A percentile compares a stretch with the other conserved stretches of the same genome.
These are phyloP conservation scores for Pocillopora meandrina DNA, from an alignment of 92 coral and sea anemone species.

Conservation along the genomic window DNA sequence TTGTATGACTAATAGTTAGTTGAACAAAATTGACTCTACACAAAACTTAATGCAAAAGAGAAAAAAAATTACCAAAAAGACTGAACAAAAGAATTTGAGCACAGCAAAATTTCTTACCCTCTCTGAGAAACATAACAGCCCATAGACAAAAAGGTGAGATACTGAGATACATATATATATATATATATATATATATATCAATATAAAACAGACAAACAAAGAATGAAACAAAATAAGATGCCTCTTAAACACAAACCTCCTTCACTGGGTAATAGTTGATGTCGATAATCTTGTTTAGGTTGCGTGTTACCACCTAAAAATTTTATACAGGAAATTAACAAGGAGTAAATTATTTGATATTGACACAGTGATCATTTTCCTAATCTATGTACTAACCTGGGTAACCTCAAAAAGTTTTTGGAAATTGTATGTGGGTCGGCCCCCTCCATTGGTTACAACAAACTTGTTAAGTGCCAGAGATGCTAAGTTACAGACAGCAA, in stretches of 20 bases:
- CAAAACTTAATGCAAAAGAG: too few relatives aligned
- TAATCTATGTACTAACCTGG: slow-evolving; percentile 53
- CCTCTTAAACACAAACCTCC: slow-evolving; percentile 67
- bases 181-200: too few relatives aligned
- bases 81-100: too few relatives aligned
- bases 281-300: slow-evolving; percentile 93
- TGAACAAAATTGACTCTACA: too few relatives aligned
- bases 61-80: too few relatives aligned
- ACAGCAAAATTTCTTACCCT: too few relatives aligned
- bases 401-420: slow-evolving; percentile 96
- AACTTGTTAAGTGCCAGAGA: slow-evolving; percentile 93
- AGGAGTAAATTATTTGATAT: neutral
- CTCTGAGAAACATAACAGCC: too few relatives aligned
- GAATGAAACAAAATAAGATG: neutral
- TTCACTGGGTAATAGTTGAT: slow-evolving; percentile 95
- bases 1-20: too few relatives aligned
- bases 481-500: slow-evolving; percentile 97
- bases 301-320: slow-evolving; percentile 89
- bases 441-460: slow-evolving; percentile 74
- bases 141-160: too few relatives aligned
- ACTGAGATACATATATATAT: too few relatives aligned
- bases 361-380: neutral
- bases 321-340: neutral
- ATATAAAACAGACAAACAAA: too few relatives aligned
- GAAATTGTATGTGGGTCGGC: slow-evolving; percentile 75